Evolutionary conservation across 2,888 invertebrate species (phyloP), one percentile per base, ranked within the genome.

Genomic region (Magallana nippona): DNA sequence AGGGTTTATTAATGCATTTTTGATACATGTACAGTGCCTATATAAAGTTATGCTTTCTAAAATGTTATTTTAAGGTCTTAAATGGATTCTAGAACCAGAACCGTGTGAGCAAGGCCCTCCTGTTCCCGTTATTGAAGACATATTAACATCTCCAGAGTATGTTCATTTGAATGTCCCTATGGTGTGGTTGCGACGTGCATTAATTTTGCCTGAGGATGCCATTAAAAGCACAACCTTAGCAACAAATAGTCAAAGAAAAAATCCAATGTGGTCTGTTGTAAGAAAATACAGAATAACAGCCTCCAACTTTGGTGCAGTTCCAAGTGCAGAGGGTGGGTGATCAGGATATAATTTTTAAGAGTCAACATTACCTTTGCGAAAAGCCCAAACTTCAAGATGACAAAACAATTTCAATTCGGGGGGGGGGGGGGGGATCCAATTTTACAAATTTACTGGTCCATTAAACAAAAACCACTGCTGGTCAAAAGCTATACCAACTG

Each of bases 291-390:
- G 60, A 60, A 60, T 60, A 13, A 60, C 60, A 60, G 60, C 60
- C n/a, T 60, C 60, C 60, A 60, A 60, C 60, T 60, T 60, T 60
- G 60, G 60, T 60, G 60, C 60, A 60, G 60, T 60, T 60, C 60
- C 11, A 8, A 60, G 60, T 10, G 15, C 60, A 8, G 11, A 60
- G 13, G n/a, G n/a, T 8, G 11, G 60, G n/a, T 8, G 60, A 8
- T n/a, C 17, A 8, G 15, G 15, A 8, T 8, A 17, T n/a, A 8
- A n/a, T 17, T n/a, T 17, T 15, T 60, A 17, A 13, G n/a, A 60
- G 8, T 60, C n/a, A 60, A 10, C 60, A 17, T 8, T 60, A 60
- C 8, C 27, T 27, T 27, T 27, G 1, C 1, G 27, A 27, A 27
- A 27, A 27, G 27, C 27, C 27, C 1, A 27, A 27, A 27, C 27